Base-by-base conservation (phyloP, 2,888 invertebrate species). In the Omphaloscelis lunosa region DNA sequence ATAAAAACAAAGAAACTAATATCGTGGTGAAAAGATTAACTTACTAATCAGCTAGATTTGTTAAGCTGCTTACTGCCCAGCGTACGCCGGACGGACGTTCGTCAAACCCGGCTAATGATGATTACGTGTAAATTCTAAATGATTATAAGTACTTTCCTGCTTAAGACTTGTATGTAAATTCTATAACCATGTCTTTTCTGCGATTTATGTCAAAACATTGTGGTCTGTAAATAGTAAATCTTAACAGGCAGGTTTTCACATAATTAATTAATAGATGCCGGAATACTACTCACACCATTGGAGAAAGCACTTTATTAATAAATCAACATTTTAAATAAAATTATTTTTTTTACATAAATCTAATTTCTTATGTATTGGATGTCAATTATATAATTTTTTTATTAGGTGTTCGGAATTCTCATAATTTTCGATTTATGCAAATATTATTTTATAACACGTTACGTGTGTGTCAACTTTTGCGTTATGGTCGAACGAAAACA, bases 261-360 rank as follows among this genome's bases (percentile, higher is more conserved):
- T 62, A 12, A 68, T 75, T 75, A 72, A 82, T 85, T 41, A 58
- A 51, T 6, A 45, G 1, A 58, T 59, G 39, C 56, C 72, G 80
- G 59, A 67, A 81, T 63, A 65, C 20, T 27, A 63, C 34, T 27
- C 11, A 27, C 23, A 41, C 39, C 5, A 69, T 23, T 17, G 15
- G 75, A 59, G 85, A 85, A 82, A 82, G 82, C n/a, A 45, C 9
- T 56, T 61, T 34, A 23, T 8, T 63, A 39, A 81, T 82, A 62
- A 63, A 85, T 71, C 53, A 41, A 0, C 8, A 7, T 56, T 61
- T 71, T 27, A 66, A 7, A 63, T 71, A 63, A 58, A 79, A 67
- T 20, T 48, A n/a, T 7, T 29, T 0, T 45, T 61, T 79, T 72
- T 29, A 80, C 65, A 73, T 84, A 80, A 84, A 72, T 84, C 63